Base-by-base conservation (phyloP, 2,113 vertebrate species). In the Triplophysa rosa region DNA sequence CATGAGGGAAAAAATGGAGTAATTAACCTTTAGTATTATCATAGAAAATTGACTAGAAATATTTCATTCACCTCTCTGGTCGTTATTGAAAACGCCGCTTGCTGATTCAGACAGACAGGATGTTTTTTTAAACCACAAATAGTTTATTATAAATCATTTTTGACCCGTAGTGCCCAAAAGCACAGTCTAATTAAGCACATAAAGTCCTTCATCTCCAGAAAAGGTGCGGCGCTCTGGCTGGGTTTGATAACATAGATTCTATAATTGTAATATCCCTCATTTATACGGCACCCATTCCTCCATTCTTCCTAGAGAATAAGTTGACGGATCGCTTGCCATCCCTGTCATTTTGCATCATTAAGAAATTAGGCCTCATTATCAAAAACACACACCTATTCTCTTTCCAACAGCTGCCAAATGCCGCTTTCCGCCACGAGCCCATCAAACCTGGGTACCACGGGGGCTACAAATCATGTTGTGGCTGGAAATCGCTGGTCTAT, bases 341-440 rank as follows among this genome's bases (percentile, higher is more conserved):
- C 64, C 75, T 71, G 69, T 70, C 69, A 82, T 80, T 84, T 82
- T 76, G 71, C 40, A 68, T 83, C 75, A 70, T 82, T 64, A 52
- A 26, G 61, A 70, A 80, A 78, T 65, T 71, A 56, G 26, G 61
- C 64, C 45, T 78, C 70, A 61, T 83, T 40, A 82, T 76, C 49
- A 78, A 63, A 81, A 68, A 59, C 69, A 76, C 82, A 80, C 23
- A 80, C 33, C 68, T 68, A 63, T 80, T 79, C 73, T 63, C 54
- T 17, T 78, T 80, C 80, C n/a, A 69, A 52, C 14, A 29, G 40
- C 9, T 42, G 62, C 63, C 78, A 80, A 49, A 21, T 75, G 74
- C 40, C 23, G n/a, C 67, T 62, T 77, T 77, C 62, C 74, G 65
- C 72, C 67, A 61, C 45, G 29, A 23, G 69, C 71, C 67, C 21